Evolutionary conservation across 2,113 vertebrate genomes (phyloP), one percentile per base, ranked within the genome.

Genomic region (Drymodes brunneopygia): DNA sequence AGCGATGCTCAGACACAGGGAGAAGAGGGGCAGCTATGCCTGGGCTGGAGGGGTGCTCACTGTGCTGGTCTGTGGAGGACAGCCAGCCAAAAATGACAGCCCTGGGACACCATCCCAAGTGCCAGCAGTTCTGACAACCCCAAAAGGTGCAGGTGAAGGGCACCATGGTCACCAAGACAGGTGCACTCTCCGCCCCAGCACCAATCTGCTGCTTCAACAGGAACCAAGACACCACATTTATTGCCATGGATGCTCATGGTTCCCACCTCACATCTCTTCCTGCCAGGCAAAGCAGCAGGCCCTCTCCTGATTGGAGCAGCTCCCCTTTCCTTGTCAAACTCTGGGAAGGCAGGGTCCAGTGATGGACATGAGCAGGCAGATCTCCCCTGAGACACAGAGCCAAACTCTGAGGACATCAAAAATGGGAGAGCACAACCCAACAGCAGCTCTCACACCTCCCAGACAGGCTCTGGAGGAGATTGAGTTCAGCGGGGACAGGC

Each of bases 1-100:
- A 2, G 60, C 8, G 1, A n/a, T 31, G 65, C 60, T 66, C 5
- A 0, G 40, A 24, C 72, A 40, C 0, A 0, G 22, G n/a, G 38
- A 67, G 20, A 57, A 71, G 35, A 11, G 16, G 12, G 17, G 38
- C 51, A 77, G 64, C 42, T 74, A 2, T 22, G 18, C 53, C 38
- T 0, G 0, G 33, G 58, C 16, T 45, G n/a, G 44, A 81, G 38
- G 38, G 48, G 31, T 31, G 57, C 57, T 72, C 7, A 2, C 4
- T 3, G 22, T 12, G 11, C 69, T 47, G 64, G 13, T 24, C 28
- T 0, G 0, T 12, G 4, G n/a, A 79, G 51, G 47, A 53, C 4
- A 15, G 28, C 31, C 82, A 87, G 25, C 17, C 47, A 18, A 54
- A 81, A 69, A 2, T 8, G 58, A 72, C 33, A 18, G 36, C 23